These are phyloP conservation scores for Cherax destructor DNA, from an alignment of 1,140 invertebrate species.

Conservation along the genomic window DNA sequence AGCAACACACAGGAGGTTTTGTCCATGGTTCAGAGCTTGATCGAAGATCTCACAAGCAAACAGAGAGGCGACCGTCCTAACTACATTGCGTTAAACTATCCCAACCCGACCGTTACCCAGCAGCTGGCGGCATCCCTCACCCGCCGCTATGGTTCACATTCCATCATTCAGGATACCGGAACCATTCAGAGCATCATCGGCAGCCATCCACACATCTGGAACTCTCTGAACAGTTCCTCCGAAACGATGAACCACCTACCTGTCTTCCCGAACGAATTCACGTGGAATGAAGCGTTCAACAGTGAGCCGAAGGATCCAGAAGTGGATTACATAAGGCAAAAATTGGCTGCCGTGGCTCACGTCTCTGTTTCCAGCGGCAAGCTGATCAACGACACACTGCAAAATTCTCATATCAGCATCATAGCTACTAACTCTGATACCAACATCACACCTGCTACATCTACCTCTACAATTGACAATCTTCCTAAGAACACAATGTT, in stretches of 20 bases:
- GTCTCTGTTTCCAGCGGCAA: conserved; percentile 20
- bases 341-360: conserved; percentile 35
- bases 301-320: neutral
- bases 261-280: conserved; percentile 1
- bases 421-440: neutral
- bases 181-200: conserved; percentile 5
- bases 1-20: neutral
- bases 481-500: too few species aligned
- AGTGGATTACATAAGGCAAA: conserved; percentile 16
- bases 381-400: conserved; percentile 26
- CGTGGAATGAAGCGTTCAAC: neutral
- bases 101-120: conserved; percentile 18
- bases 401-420: too few species aligned
- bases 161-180: conserved; percentile 5
- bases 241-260: neutral
- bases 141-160: conserved; percentile 25
- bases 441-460: too few species aligned
- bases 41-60: conserved; percentile 22
- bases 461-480: too few species aligned
- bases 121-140: conserved; percentile 22
- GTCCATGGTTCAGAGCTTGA: conserved; percentile 39
- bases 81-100: conserved; percentile 37
- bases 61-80: conserved; percentile 13
- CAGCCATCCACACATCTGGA: too few species aligned
- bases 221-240: neutral